A percentile compares a stretch with the other conserved stretches of the same genome.
phyloP scores from a whole-genome alignment of 2,888 invertebrate genomes.

The Mystacides longicornis region DNA sequence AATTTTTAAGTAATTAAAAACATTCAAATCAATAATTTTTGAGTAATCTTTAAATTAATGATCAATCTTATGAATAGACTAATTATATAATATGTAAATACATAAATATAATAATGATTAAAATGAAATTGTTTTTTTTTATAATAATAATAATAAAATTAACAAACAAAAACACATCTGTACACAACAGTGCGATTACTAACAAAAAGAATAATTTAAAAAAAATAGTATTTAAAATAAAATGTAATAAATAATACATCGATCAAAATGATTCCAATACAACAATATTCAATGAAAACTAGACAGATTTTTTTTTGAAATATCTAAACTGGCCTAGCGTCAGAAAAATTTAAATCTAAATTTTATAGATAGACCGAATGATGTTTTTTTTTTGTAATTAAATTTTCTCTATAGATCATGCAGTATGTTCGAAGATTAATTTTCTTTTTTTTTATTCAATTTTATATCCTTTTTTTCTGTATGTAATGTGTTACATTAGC shows the following conservation, averaged over 20 bases:
- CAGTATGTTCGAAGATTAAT: neutral
- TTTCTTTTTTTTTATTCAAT: neutral
- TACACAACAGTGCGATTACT: conserved; percentile 19
- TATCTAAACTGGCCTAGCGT: conserved; percentile 22
- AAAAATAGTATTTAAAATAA: conserved; percentile 12
- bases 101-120: conserved; percentile 3
- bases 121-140: conserved; percentile 6
- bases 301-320: too few species aligned
- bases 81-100: conserved; percentile 5
- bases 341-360: neutral
- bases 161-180: conserved; percentile 18
- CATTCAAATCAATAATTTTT: neutral
- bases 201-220: conserved; percentile 4
- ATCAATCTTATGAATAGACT: conserved; percentile 5
- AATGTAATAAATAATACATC: conserved; percentile 20
- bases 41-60: conserved; percentile 4
- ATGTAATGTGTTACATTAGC: conserved; percentile 28
- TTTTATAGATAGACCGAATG: neutral
- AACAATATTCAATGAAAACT: conserved; percentile 19
- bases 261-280: conserved; percentile 22
- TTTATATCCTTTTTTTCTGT: neutral
- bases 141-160: conserved; percentile 8
- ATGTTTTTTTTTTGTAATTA: conserved; percentile 5
- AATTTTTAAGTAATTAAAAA: neutral
- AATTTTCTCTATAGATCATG: too few species aligned